A percentile compares a stretch with the other conserved stretches of the same genome.
Conservation (phyloP, 2,888 invertebrate species). For the Xanthostigma xanthostigma region DNA sequence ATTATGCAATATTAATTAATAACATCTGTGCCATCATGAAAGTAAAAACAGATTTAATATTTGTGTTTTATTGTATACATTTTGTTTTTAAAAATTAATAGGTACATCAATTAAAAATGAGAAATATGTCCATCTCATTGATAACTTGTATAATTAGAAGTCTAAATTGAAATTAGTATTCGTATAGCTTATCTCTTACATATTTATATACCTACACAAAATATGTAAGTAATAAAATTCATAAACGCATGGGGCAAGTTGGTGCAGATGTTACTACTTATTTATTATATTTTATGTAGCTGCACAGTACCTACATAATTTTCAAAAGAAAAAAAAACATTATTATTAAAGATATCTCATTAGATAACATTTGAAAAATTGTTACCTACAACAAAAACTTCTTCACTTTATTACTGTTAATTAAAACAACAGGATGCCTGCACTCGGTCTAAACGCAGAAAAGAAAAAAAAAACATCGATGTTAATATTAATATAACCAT, state of each 20-base stretch:
- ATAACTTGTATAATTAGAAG: too few relatives aligned
- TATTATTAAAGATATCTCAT: neutral
- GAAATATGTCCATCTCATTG: too few relatives aligned
- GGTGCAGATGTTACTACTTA: neutral
- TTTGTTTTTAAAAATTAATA: too few relatives aligned
- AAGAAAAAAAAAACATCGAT: neutral
- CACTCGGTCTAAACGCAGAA: neutral
- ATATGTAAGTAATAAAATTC: neutral
- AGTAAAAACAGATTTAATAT: too few relatives aligned
- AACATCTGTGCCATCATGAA: too few relatives aligned
- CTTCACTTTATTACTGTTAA: neutral
- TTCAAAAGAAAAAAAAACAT: constrained; percentile 1
- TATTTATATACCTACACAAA: neutral
- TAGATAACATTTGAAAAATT: neutral
- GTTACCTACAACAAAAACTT: neutral
- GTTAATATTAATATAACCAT: neutral
- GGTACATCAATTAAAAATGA: neutral
- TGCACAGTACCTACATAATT: constrained; percentile 18
- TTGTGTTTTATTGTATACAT: too few relatives aligned
- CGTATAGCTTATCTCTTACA: too few relatives aligned
- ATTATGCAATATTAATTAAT: too few relatives aligned
- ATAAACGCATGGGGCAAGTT: neutral
- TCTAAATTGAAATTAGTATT: too few relatives aligned
- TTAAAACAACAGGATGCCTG: neutral
- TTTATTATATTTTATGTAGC: constrained; percentile 11